Evolutionary conservation across 2,797 vertebrate genomes (phyloP).

Genomic region (Podarcis siculus): DNA sequence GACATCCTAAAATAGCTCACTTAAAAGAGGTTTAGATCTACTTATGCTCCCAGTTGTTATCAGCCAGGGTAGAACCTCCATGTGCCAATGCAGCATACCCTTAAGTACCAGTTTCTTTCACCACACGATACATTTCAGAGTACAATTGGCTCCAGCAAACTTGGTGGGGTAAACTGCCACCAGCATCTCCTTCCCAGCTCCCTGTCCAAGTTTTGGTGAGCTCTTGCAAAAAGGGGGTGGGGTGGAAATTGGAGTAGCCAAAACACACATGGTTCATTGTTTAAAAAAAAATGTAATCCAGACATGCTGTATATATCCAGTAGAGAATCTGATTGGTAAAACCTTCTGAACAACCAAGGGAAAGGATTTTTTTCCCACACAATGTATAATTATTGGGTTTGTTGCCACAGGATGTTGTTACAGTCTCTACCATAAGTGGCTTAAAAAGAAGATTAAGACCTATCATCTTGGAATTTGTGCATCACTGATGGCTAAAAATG

Average conservation of each 20-base stretch:
- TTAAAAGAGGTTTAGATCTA: background rate
- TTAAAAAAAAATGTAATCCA: background rate
- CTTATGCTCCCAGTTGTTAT: background rate
- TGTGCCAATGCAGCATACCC: background rate
- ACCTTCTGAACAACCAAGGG: background rate
- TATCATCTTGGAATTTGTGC: background rate
- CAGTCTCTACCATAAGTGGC: background rate
- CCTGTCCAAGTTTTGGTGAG: too few relatives aligned
- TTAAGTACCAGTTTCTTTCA: too few relatives aligned
- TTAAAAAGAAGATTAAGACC: background rate
- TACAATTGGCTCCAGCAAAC: too few relatives aligned
- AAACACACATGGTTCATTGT: background rate
- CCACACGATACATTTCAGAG: too few relatives aligned
- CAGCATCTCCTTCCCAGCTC: too few relatives aligned
- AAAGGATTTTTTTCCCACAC: background rate
- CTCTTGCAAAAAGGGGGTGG: too few relatives aligned
- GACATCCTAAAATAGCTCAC: background rate
- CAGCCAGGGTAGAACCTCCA: background rate
- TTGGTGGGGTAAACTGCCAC: too few relatives aligned
- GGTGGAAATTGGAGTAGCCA: background rate
- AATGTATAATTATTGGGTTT: background rate
- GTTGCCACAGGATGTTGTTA: background rate
- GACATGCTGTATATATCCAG: background rate
- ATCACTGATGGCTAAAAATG: background rate
- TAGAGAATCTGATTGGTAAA: background rate